Conservation (phyloP, 1,140 invertebrate genomes). For the Euwallacea fornicatus region DNA sequence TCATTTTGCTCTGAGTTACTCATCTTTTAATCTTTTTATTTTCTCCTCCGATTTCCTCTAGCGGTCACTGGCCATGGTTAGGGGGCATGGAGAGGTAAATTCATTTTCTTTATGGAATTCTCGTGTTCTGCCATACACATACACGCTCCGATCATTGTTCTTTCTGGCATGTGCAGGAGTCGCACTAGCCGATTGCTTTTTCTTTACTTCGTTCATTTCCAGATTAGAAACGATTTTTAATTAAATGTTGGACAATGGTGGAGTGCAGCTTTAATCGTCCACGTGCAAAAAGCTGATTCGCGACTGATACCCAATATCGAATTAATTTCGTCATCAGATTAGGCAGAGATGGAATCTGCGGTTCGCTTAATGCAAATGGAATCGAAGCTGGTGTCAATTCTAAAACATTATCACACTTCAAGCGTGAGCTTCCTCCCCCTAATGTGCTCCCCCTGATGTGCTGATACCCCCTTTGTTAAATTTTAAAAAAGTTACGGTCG, state of each 20-base stretch:
- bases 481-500: too few species aligned
- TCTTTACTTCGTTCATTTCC: too few species aligned
- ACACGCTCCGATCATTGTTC: constrained; percentile 9
- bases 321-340: constrained; percentile 49
- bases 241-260: too few species aligned
- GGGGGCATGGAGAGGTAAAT: constrained; percentile 24
- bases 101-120: constrained; percentile 36
- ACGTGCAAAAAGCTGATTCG: too few species aligned
- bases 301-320: constrained; percentile 41
- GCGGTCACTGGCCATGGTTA: constrained; percentile 10
- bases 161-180: constrained; percentile 10
- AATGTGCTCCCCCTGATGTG: too few species aligned
- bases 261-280: too few species aligned
- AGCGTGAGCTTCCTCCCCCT: too few species aligned
- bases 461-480: too few species aligned
- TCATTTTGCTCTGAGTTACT: constrained; percentile 36
- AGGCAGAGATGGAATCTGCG: constrained; percentile 47
- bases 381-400: constrained; percentile 47
- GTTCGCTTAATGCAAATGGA: constrained; percentile 50
- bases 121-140: constrained; percentile 26
- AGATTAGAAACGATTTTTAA: too few species aligned
- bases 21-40: constrained; percentile 42
- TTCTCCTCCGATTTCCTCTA: constrained; percentile 32
- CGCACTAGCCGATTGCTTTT: not conserved
- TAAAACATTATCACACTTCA: too few species aligned